Evolutionary conservation across 1,140 invertebrate genomes (phyloP).

Genomic region (Trichomalopsis sarcophagae): DNA sequence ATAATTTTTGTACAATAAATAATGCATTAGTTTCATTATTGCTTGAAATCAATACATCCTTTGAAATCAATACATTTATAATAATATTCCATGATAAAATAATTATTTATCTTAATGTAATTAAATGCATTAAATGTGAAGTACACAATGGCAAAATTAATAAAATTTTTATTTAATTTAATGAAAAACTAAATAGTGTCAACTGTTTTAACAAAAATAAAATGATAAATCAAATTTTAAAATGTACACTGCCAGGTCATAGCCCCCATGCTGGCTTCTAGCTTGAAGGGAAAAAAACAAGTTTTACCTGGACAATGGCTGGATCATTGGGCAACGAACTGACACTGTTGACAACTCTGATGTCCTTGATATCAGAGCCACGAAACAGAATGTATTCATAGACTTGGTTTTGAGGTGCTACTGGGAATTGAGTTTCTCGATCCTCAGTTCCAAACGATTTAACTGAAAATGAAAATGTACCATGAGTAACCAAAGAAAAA

Average conservation of each 20-base stretch:
- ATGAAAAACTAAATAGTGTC: background rate
- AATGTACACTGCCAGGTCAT: background rate
- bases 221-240: background rate
- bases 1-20: too few species aligned
- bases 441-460: slow-evolving; percentile 99
- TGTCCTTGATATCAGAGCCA: slow-evolving; percentile 98
- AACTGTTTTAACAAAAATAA: background rate
- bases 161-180: background rate
- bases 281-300: background rate
- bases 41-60: too few species aligned
- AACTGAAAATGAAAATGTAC: slow-evolving; percentile 81
- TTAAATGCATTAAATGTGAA: too few species aligned
- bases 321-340: slow-evolving; percentile 90
- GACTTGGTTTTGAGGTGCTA: slow-evolving; percentile 96
- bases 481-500: background rate
- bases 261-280: background rate
- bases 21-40: too few species aligned
- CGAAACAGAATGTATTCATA: slow-evolving; percentile 99
- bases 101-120: too few species aligned
- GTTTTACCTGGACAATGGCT: slow-evolving; percentile 90
- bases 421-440: slow-evolving; percentile 93
- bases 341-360: slow-evolving; percentile 92
- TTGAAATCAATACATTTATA: too few species aligned
- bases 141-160: background rate
- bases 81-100: too few species aligned